Conservation (phyloP, 2,888 invertebrate species). For the Abrostola tripartita region DNA sequence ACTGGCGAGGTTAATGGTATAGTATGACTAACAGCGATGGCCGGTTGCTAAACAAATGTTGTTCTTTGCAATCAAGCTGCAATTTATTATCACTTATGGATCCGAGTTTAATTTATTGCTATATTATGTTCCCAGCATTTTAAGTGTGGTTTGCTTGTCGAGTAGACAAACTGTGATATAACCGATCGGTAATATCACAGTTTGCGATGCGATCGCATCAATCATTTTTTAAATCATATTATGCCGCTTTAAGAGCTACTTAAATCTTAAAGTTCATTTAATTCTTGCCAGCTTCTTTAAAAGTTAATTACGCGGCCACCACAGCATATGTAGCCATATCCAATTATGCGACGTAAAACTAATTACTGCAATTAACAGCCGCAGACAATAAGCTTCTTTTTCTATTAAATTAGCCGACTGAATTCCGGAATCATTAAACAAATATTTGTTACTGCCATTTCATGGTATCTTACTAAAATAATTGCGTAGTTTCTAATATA, state of each 20-base stretch:
- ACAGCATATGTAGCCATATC: constrained; percentile 10
- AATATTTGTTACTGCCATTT: constrained; percentile 9
- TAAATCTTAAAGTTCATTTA: no score
- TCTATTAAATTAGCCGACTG: constrained; percentile 15
- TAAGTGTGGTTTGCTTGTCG: constrained; percentile 8
- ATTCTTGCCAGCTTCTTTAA: no score
- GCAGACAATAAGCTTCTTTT: not conserved
- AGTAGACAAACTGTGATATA: not conserved
- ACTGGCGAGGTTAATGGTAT: constrained; percentile 22
- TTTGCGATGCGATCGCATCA: no score
- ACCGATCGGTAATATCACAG: no score
- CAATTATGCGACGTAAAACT: constrained; percentile 21
- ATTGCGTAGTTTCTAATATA: constrained; percentile 28
- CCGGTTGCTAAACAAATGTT: constrained; percentile 18
- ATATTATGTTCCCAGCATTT: constrained; percentile 13
- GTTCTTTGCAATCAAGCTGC: constrained; percentile 16
- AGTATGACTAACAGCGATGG: constrained; percentile 42
- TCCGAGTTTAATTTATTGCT: constrained; percentile 20
- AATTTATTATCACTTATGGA: constrained; percentile 41
- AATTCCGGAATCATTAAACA: constrained; percentile 22
- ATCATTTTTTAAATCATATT: no score
- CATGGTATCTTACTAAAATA: constrained; percentile 32
- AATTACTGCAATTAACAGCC: constrained; percentile 27
- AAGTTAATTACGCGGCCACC: no score
- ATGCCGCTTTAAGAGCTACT: no score